Percentiles rank a stretch among this genome's conserved stretches.
These are phyloP conservation scores for Lethocerus indicus DNA, from an alignment of 1,140 invertebrate species.

Conservation along the genomic window DNA sequence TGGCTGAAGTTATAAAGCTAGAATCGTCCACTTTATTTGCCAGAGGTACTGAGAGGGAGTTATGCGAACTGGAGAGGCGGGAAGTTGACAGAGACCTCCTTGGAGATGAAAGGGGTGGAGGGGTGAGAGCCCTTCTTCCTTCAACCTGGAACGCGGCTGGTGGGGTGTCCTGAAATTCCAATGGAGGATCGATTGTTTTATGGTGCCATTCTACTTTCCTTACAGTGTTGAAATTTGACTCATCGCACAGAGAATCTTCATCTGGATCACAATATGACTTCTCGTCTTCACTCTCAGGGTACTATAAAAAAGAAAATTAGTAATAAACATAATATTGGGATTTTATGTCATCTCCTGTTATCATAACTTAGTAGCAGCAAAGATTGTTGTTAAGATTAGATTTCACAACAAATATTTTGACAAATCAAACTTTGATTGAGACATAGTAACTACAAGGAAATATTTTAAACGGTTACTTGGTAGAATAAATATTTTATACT, in stretches of 20 bases:
- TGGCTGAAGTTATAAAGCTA: constrained; percentile 68
- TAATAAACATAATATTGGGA: background rate
- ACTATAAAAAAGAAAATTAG: constrained; percentile 23
- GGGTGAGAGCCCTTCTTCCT: constrained; percentile 26
- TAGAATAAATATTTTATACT: no score
- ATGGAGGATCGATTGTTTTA: constrained; percentile 53
- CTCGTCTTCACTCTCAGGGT: constrained; percentile 47
- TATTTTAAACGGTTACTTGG: no score
- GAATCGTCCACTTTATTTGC: constrained; percentile 57
- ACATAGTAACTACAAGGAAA: constrained; percentile 6
- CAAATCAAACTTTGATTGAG: constrained; percentile 4
- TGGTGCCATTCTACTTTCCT: constrained; percentile 40
- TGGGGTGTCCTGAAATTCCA: constrained; percentile 15
- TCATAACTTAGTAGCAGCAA: background rate
- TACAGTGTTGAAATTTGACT: constrained; percentile 43
- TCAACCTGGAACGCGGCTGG: constrained; percentile 50
- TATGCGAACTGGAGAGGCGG: constrained; percentile 60
- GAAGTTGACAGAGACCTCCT: constrained; percentile 50
- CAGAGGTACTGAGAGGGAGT: constrained; percentile 50
- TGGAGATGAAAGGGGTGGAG: constrained; percentile 35
- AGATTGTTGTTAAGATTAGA: background rate
- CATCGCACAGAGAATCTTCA: constrained; percentile 1
- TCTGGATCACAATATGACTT: constrained; percentile 6
- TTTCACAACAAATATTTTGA: background rate
- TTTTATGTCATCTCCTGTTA: background rate